phyloP scores from a whole-genome alignment of 2,797 vertebrate genomes.

The Gephyroberyx darwinii region DNA sequence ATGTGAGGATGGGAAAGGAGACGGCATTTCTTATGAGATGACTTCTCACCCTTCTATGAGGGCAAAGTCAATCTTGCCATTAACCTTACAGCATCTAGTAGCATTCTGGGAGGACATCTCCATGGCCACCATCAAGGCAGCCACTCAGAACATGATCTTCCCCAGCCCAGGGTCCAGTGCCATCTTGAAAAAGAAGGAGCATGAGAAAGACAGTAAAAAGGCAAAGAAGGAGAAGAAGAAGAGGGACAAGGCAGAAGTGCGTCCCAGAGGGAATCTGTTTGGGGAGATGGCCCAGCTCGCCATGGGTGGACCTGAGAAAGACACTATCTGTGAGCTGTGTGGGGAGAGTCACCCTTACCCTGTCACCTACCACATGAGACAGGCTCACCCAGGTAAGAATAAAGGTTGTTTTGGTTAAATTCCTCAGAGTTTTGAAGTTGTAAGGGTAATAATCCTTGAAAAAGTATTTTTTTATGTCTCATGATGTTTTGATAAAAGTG shows the following conservation, averaged over 20 bases:
- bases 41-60: conserved; percentile 86
- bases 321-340: conserved; percentile 97
- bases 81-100: conserved; percentile 96
- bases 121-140: conserved; percentile 97
- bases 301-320: conserved; percentile 97
- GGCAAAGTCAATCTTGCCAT: conserved; percentile 91
- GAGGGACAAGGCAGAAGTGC: conserved; percentile 93
- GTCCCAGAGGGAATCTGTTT: conserved; percentile 96
- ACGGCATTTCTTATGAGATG: conserved; percentile 87
- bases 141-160: conserved; percentile 99
- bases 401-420: background rate
- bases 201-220: conserved; percentile 95
- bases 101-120: conserved; percentile 99
- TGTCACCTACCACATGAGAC: conserved; percentile 99
- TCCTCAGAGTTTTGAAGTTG: background rate
- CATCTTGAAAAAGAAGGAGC: conserved; percentile 96
- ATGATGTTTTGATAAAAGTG: background rate
- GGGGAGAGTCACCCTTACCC: conserved; percentile 98
- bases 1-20: conserved; percentile 94
- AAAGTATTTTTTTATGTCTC: background rate
- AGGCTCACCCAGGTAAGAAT: conserved; percentile 93
- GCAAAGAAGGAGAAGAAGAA: conserved; percentile 99
- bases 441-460: background rate
- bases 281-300: conserved; percentile 99
- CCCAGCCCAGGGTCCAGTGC: conserved; percentile 99